Evolutionary conservation across 1,140 invertebrate species (phyloP).

Genomic region (Latrodectus geometricus): DNA sequence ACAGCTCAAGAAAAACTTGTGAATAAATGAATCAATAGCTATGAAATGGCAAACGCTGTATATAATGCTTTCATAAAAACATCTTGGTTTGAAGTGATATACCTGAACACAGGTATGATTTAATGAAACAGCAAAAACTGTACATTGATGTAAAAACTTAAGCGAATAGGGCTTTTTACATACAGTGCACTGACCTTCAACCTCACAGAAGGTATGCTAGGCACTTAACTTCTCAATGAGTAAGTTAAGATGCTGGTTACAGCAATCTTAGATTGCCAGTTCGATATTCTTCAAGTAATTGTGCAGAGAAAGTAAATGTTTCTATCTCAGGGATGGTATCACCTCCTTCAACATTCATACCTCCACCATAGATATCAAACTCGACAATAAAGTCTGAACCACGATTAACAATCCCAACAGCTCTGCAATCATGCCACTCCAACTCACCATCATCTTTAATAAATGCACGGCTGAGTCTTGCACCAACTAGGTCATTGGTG

Average conservation of each 20-base stretch:
- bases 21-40: slow-evolving; percentile 9
- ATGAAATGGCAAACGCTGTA: slow-evolving; percentile 23
- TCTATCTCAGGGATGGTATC: slow-evolving; percentile 35
- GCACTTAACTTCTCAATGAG: slow-evolving; percentile 55
- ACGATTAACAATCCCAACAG: slow-evolving; percentile 25
- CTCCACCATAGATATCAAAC: slow-evolving; percentile 54
- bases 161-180: slow-evolving; percentile 35
- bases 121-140: slow-evolving; percentile 45
- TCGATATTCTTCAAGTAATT: slow-evolving; percentile 45
- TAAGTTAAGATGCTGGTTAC: slow-evolving; percentile 44
- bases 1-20: background rate
- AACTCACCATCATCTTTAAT: slow-evolving; percentile 59
- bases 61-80: slow-evolving; percentile 15
- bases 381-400: slow-evolving; percentile 40
- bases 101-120: slow-evolving; percentile 40
- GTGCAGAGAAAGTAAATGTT: slow-evolving; percentile 41
- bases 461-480: slow-evolving; percentile 48
- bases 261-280: slow-evolving; percentile 39
- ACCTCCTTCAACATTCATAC: slow-evolving; percentile 8
- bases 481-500: slow-evolving; percentile 43
- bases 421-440: slow-evolving; percentile 53
- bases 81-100: slow-evolving; percentile 27
- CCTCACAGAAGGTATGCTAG: slow-evolving; percentile 37
- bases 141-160: slow-evolving; percentile 46
- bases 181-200: slow-evolving; percentile 14